Evolutionary conservation across 2,797 vertebrate genomes (phyloP).

Genomic region (Gastrophryne carolinensis): DNA sequence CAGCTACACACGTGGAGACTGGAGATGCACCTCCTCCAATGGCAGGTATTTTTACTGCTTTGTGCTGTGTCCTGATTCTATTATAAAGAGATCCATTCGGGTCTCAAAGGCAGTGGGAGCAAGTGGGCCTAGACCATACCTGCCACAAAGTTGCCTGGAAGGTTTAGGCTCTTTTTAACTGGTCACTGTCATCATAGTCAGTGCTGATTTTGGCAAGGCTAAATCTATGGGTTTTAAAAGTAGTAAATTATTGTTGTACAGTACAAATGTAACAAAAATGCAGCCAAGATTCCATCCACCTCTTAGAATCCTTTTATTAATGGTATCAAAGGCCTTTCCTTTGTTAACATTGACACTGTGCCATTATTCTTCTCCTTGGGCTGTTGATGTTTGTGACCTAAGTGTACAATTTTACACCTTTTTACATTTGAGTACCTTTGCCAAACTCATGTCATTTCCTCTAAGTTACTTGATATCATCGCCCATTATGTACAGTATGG

Average conservation of each 20-base stretch:
- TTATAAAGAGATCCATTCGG: too few relatives aligned
- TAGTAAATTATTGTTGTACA: not conserved
- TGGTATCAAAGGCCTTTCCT: conserved; percentile 4
- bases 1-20: too few relatives aligned
- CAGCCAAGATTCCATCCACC: not conserved
- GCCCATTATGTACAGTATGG: not conserved
- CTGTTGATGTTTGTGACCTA: not conserved
- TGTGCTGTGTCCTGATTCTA: too few relatives aligned
- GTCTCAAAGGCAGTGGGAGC: too few relatives aligned
- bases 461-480: not conserved
- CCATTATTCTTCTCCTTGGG: not conserved
- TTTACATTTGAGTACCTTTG: not conserved
- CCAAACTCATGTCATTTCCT: conserved; percentile 19
- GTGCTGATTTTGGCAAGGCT: too few relatives aligned
- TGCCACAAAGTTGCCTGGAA: too few relatives aligned
- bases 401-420: conserved; percentile 4
- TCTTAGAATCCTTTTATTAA: not conserved
- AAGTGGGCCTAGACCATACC: too few relatives aligned
- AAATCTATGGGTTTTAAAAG: not conserved
- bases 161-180: too few relatives aligned
- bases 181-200: too few relatives aligned
- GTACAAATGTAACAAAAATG: not conserved
- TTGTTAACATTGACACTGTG: conserved; percentile 1
- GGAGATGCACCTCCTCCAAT: too few relatives aligned
- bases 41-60: too few relatives aligned